Base-by-base conservation (phyloP, 2,888 invertebrate genomes). In the Megalurothrips usitatus region DNA sequence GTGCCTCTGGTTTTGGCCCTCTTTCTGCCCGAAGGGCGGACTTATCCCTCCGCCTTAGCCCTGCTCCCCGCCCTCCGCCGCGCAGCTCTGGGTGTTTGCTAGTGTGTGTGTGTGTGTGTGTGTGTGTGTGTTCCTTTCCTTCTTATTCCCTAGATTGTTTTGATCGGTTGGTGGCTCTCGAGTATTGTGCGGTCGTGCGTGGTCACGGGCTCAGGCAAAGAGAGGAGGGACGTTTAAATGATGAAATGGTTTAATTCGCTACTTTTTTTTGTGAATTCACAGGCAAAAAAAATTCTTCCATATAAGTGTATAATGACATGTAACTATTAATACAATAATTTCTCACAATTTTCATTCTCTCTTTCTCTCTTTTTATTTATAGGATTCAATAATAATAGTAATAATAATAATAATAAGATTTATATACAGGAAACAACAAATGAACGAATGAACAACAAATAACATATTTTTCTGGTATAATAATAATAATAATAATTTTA, bases 371-470 rank as follows among this genome's bases (percentile, higher is more conserved):
- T 75, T 75, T 75, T 11, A 75, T 26, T 75, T 75, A 75, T 75
- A 75, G 68, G 68, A 75, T 75, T 75, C 68, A 75, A 75, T 75
- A 75, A 58, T 58, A 58, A 58, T 58, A 58, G 14, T 58, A 58
- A 52, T 58, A 14, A 58, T 58, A 14, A 58, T 58, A 58, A 58
- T 58, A 58, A 75, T 75, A 75, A 75, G 68, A 26, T 75, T 75
- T 75, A 75, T 75, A 26, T 75, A 75, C 68, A 75, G 68, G 23
- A 75, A 75, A 75, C 68, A 75, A 75, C 68, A 75, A 75, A 75
- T 75, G 68, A 75, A 75, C 68, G 68, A 75, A 75, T 26, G 68
- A 75, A 75, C 68, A 75, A 75, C 68, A 75, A 75, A 75, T 75
- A 75, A 75, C 68, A 75, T 75, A 75, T 75, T 75, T 58, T 75